Base-by-base conservation (phyloP, 2,888 invertebrate species). In the Brachypalpus laphriformis region DNA sequence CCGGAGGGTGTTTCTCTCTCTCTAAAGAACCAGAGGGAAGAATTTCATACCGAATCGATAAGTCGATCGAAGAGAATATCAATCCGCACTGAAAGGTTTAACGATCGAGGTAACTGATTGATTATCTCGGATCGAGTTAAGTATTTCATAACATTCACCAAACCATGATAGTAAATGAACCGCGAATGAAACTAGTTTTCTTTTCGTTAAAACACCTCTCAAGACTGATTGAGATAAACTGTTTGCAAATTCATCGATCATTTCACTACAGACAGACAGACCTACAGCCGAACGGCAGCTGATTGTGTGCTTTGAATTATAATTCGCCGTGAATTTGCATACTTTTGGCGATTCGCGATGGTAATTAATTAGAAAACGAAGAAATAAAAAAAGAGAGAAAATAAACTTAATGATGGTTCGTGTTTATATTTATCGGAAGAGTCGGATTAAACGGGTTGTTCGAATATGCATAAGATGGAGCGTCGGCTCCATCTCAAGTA, bases 261-360 rank as follows among this genome's bases (percentile, higher is more conserved):
- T 22, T 14, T 16, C 3, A n/a, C 14, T 25, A 9, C 20, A 18
- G n/a, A 20, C 11, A 49, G 11, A 22, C 16, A 4, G 20, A 51
- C 51, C 11, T 14, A 40, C 25, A 42, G 22, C 7, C 34, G 34
- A 49, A 25, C 59, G 28, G 42, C n/a, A 5, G 51, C 37, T 61
- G 61, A 25, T 51, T 40, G n/a, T 61, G 61, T 49, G 72, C 40
- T 20, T 72, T 8, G 72, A 72, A 61, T 72, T 40, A 22, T 49
- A 22, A 65, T 65, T 65, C n/a, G 3, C 49, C 22, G 20, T 11
- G 6, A 49, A 72, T 72, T 72, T 72, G 72, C 61, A 51, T 72
- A 72, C 71, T 51, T 72, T 61, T 40, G 61, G 31, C 51, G 51
- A 61, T 18, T 31, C 31, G 28, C 16, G 51, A 7, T 54, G 61